These are phyloP conservation scores for Rapana venosa DNA, from an alignment of 2,888 invertebrate genomes.

Conservation along the genomic window DNA sequence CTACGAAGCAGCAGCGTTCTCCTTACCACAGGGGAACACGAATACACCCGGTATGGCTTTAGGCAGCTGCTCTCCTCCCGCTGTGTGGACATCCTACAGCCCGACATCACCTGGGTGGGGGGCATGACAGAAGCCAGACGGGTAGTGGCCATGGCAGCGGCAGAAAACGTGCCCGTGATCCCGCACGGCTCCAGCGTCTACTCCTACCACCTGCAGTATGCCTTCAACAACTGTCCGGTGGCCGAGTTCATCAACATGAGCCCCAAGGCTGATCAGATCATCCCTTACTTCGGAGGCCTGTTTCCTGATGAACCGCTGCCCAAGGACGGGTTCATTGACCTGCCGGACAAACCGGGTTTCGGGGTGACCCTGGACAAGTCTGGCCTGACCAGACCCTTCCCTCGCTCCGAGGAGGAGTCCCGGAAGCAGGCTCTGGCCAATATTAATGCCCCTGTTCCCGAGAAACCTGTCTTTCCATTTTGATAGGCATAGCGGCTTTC, in stretches of 20 bases:
- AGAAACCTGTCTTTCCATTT: conserved; percentile 66
- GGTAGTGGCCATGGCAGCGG: conserved; percentile 74
- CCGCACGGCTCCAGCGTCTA: conserved; percentile 76
- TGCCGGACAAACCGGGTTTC: conserved; percentile 73
- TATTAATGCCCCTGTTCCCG: conserved; percentile 56
- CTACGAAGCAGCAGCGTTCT: conserved; percentile 67
- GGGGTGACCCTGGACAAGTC: conserved; percentile 71
- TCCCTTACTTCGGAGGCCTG: conserved; percentile 75
- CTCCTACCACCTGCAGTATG: conserved; percentile 76
- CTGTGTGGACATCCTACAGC: conserved; percentile 75
- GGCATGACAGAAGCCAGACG: conserved; percentile 75
- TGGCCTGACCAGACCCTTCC: conserved; percentile 68
- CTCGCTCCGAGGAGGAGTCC: conserved; percentile 63
- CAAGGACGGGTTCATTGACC: conserved; percentile 71
- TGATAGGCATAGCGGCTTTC: conserved; percentile 40
- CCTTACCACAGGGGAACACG: conserved; percentile 75
- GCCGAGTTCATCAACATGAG: conserved; percentile 75
- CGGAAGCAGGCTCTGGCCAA: conserved; percentile 64
- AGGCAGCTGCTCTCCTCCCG: conserved; percentile 68
- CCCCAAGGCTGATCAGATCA: conserved; percentile 68
- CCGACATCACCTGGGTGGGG: conserved; percentile 77
- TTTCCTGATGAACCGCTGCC: conserved; percentile 75
- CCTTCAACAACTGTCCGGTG: conserved; percentile 74
- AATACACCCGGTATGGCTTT: conserved; percentile 75
- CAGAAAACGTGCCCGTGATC: conserved; percentile 71